Evolutionary conservation across 2,113 vertebrate genomes (phyloP).

Genomic region (Phalacrocorax carbo): DNA sequence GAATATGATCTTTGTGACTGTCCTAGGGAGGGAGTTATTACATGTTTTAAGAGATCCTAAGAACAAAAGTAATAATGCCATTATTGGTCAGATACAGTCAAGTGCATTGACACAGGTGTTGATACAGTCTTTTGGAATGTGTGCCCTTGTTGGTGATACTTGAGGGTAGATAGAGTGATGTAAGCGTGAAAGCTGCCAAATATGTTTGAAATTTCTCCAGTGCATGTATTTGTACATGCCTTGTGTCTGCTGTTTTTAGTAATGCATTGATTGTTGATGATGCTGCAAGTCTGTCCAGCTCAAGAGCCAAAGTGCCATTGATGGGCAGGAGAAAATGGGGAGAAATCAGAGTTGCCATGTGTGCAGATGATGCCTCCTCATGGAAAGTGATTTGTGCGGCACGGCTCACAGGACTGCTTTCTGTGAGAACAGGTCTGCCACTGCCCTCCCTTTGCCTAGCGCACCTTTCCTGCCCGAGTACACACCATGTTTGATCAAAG

Average conservation of each 20-base stretch:
- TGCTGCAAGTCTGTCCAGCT: not conserved
- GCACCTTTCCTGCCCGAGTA: not conserved
- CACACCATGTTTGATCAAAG: rapidly evolving
- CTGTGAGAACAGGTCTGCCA: not conserved
- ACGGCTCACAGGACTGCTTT: not conserved
- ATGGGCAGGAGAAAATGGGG: not conserved
- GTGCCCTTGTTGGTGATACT: not conserved
- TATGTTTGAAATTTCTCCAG: not conserved
- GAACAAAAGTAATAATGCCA: not conserved
- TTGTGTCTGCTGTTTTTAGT: not conserved
- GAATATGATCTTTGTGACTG: not conserved
- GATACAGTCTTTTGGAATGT: not conserved
- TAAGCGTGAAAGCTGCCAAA: not conserved
- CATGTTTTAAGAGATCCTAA: not conserved
- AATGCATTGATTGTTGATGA: not conserved
- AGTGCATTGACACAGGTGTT: not conserved
- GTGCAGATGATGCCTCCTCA: not conserved
- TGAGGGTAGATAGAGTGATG: not conserved
- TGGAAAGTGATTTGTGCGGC: not conserved
- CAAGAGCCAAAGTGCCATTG: not conserved
- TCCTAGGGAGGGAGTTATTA: not conserved
- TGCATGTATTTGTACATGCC: not conserved
- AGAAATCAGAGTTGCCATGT: not conserved
- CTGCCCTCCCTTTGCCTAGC: not conserved
- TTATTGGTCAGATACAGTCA: not conserved